Evolutionary conservation across 2,797 vertebrate species (phyloP), one percentile per base, ranked within the genome.

Genomic region (Amniataba percoides): DNA sequence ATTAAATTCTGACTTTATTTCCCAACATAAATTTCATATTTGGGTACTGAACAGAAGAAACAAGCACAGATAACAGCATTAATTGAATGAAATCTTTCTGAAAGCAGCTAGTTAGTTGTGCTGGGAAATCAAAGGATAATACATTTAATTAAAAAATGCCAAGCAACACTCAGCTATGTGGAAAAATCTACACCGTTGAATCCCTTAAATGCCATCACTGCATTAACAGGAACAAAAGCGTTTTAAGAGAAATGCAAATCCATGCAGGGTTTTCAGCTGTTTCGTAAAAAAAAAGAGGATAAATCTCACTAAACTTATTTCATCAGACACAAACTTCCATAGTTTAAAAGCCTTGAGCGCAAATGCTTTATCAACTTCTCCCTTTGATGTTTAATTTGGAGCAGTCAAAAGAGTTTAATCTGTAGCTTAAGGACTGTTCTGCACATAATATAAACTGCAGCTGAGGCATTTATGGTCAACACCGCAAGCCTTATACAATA

Each of bases 321-420:
- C 25, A 60, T 55, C 51, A 46, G 10, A 52, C 23, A 6, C 25
- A 62, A 40, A 72, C 53, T 34, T 45, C 23, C 52, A 60, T 3
- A 51, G 43, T 72, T 53, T 27, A 42, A 72, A 73, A 53, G 42
- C 78, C 61, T 21, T 40, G 39, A 71, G 75, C 53, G 7, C 16
- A 66, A 61, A 61, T 0, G 27, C 34, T 76, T 76, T 65, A 71
- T 74, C 69, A 53, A 15, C 36, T 13, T 43, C 10, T 19, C 53
- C 61, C 68, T 82, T 48, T 78, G 80, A 81, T 79, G 59, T 81
- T 81, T 71, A 65, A 81, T 81, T 73, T 78, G 56, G 19, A 70
- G 16, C 48, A 66, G 65, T 77, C 15, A 31, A 59, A 71, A 58
- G 51, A 61, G 49, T 82, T 82, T 78, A 81, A 85, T 87, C 78